These are phyloP conservation scores for Globodera ellingtonae DNA, from an alignment of 1,140 invertebrate species.

Conservation along the genomic window DNA sequence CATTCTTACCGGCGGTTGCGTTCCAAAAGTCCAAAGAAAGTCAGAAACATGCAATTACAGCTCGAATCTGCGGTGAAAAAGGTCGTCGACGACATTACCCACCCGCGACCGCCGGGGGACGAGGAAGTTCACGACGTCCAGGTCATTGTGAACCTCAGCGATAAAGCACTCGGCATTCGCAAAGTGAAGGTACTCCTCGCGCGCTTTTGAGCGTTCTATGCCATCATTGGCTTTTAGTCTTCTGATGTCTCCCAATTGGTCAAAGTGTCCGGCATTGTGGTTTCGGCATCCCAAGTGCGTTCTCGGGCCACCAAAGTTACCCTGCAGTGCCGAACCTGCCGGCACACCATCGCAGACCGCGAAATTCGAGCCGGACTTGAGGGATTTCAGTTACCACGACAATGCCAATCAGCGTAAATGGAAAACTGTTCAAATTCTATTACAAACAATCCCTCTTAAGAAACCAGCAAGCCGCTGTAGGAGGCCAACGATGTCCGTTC, in stretches of 20 bases:
- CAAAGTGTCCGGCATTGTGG: constrained; percentile 92
- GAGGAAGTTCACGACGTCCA: constrained; percentile 91
- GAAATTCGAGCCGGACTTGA: constrained; percentile 90
- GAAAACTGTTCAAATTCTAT: neutral
- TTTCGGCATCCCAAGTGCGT: constrained; percentile 87
- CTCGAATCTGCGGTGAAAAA: constrained; percentile 96
- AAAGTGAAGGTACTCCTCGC: constrained; percentile 77
- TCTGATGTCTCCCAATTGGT: constrained; percentile 86
- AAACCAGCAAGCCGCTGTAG: constrained; percentile 76
- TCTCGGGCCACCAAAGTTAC: constrained; percentile 92
- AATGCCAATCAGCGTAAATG: constrained; percentile 74
- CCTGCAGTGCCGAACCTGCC: constrained; percentile 91
- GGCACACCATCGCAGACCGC: constrained; percentile 84
- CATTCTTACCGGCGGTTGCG: constrained; percentile 81
- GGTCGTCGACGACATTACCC: constrained; percentile 93
- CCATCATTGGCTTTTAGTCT: constrained; percentile 2
- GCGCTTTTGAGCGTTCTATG: neutral
- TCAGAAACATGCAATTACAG: constrained; percentile 58
- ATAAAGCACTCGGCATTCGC: constrained; percentile 79
- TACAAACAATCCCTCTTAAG: constrained; percentile 67
- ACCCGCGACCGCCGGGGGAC: constrained; percentile 83
- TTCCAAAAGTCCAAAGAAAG: neutral
- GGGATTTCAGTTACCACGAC: constrained; percentile 91
- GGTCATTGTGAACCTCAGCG: constrained; percentile 82
- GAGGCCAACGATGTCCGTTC: constrained; percentile 83